Percentiles rank a stretch among this genome's conserved stretches.
Conservation (phyloP, 2,888 invertebrate genomes). For the Crossocerus cetratus region DNA sequence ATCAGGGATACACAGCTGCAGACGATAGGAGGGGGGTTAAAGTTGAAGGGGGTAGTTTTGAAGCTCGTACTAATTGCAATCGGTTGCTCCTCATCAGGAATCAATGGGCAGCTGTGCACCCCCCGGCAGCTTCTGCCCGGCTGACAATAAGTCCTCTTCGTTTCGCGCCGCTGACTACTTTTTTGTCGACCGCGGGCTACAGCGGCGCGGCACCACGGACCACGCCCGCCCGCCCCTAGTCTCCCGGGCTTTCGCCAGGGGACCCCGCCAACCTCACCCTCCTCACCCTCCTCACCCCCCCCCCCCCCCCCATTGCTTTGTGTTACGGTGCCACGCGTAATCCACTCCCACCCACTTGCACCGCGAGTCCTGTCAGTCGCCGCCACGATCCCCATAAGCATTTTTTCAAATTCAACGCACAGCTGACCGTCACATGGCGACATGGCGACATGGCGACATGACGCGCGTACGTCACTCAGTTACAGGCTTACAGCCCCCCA, state of each 20-base stretch:
- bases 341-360: conserved; percentile 45
- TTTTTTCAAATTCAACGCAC: conserved; percentile 66
- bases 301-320: conserved; percentile 16
- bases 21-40: too few species aligned
- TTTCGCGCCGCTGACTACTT: conserved; percentile 22
- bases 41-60: too few species aligned
- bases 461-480: too few species aligned
- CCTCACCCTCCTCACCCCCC: not conserved
- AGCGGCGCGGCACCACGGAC: conserved; percentile 30
- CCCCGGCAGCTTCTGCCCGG: conserved; percentile 22
- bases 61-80: conserved; percentile 21
- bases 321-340: conserved; percentile 44
- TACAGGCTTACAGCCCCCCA: too few species aligned
- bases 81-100: conserved; percentile 24
- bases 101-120: conserved; percentile 20
- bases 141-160: conserved; percentile 49
- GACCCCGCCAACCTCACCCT: too few species aligned
- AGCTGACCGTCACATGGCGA: conserved; percentile 70
- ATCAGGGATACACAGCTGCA: too few species aligned
- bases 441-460: too few species aligned
- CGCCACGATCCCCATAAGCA: conserved; percentile 53
- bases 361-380: too few species aligned
- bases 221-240: too few species aligned
- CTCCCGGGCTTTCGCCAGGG: too few species aligned
- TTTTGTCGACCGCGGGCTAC: conserved; percentile 9